Evolutionary conservation across 2,113 vertebrate genomes (phyloP).

Genomic region (Pyxicephalus adspersus): DNA sequence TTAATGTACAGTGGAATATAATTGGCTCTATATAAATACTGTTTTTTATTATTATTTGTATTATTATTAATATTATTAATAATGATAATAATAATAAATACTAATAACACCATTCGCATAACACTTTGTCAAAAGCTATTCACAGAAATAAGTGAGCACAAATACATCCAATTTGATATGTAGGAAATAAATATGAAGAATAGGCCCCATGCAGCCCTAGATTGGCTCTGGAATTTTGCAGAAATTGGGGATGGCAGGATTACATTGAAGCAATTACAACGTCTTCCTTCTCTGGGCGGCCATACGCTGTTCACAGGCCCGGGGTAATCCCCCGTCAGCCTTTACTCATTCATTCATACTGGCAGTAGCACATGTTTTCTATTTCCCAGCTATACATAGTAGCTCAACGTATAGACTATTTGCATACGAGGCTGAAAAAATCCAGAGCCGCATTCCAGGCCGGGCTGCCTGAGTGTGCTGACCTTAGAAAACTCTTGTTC

Average conservation of each 20-base stretch:
- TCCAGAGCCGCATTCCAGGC: slow-evolving; percentile 31
- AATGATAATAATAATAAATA: no score
- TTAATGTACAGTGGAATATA: no score
- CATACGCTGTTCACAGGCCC: slow-evolving; percentile 11
- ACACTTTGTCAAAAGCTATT: no score
- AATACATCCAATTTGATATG: background rate
- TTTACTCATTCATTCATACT: slow-evolving; percentile 35
- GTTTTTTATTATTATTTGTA: no score
- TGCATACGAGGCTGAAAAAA: slow-evolving; percentile 27
- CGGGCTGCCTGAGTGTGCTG: slow-evolving; percentile 14
- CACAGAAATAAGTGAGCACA: background rate
- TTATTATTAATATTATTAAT: no score
- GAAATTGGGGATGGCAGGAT: no score
- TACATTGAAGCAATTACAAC: no score
- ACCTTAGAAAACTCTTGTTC: slow-evolving; percentile 47
- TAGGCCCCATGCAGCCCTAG: background rate
- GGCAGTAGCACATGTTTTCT: slow-evolving; percentile 17
- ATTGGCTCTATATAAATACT: no score
- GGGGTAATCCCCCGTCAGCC: slow-evolving; percentile 59
- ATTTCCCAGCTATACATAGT: slow-evolving; percentile 47
- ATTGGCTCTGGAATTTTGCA: no score
- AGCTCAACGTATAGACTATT: slow-evolving; percentile 44
- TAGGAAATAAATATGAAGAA: no score
- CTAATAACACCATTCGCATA: no score
- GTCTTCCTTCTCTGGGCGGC: background rate